Evolutionary conservation across 2,113 vertebrate genomes (phyloP).

Genomic region (Embiotoca jacksoni): DNA sequence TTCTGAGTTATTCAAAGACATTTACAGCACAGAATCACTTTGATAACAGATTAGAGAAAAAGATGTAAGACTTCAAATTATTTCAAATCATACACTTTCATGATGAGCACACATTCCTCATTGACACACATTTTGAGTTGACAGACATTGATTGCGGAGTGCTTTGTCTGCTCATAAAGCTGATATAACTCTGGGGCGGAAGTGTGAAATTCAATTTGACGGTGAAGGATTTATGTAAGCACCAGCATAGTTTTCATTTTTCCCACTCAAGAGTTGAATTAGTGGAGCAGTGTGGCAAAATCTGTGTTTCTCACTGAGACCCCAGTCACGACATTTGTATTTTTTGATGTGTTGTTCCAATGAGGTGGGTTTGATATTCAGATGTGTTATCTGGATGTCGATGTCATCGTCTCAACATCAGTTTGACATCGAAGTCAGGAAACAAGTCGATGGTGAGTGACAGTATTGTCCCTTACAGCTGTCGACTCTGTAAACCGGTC

Average conservation of each 20-base stretch:
- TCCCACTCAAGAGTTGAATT: slow-evolving; percentile 3
- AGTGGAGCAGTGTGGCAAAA: background rate
- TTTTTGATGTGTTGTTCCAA: background rate
- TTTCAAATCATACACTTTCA: too few relatives aligned
- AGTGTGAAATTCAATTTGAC: slow-evolving; percentile 51
- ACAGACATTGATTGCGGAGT: slow-evolving; percentile 9
- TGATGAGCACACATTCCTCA: background rate
- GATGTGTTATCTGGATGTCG: background rate
- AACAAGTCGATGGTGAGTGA: slow-evolving; percentile 22
- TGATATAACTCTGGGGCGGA: slow-evolving; percentile 1
- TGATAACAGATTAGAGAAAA: background rate
- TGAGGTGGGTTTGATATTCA: background rate
- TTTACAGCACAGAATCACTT: background rate
- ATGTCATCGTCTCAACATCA: background rate
- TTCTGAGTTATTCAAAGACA: background rate
- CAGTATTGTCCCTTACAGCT: slow-evolving; percentile 40
- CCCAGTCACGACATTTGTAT: background rate
- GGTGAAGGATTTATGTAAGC: slow-evolving; percentile 24
- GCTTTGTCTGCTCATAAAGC: slow-evolving; percentile 44
- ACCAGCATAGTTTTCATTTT: background rate
- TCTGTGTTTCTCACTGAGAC: background rate
- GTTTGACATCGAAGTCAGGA: slow-evolving; percentile 21
- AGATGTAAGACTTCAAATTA: too few relatives aligned
- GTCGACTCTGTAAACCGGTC: slow-evolving; percentile 48
- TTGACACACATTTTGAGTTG: slow-evolving; percentile 17